Evolutionary conservation across 2,888 invertebrate genomes (phyloP), one percentile per base, ranked within the genome.

Genomic region (Andricus quercusramuli): DNA sequence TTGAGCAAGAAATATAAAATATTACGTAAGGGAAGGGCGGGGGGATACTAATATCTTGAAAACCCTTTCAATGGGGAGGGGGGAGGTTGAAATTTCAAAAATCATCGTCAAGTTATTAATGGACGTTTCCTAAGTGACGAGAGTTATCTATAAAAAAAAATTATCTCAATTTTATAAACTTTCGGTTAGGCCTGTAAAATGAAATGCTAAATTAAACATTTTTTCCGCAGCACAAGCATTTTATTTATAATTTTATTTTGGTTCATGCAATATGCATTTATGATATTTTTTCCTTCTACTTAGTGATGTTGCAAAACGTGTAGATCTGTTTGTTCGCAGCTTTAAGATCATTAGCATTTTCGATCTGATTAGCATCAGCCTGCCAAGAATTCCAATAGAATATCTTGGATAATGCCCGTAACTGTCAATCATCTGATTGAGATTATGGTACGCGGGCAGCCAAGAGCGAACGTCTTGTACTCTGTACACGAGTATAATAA

Each of bases 401-500:
- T 32, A 56, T 74, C 29, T 32, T 74, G 74, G 56, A 74, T 74
- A 74, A 74, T 74, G 56, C 56, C 37, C 56, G 37, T 74, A 56
- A 56, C 74, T 68, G 68, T 47, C 68, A 68, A 22, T 68, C 68
- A 68, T 68, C 68, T 68, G 68, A 68, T 68, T 68, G 47, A 68
- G 68, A 68, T 68, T 47, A 68, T 68, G 44, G 47, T 47, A 74
- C n/a, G 32, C 51, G 74, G 29, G 74, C 74, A 51, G 22, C 68
- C 68, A 68, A 68, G 47, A 25, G 51, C 74, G 32, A 74, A 74
- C 74, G 51, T 74, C 56, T 74, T 74, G 74, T 74, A 74, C n/a
- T 74, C 74, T 56, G 51, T 74, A 74, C 74, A 74, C 22, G 56
- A 74, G 56, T 74, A 74, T 74, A 74, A 74, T 74, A 51, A 74